These are phyloP conservation scores for Sceloporus tristichus DNA, from an alignment of 2,113 vertebrate species.

Conservation along the genomic window DNA sequence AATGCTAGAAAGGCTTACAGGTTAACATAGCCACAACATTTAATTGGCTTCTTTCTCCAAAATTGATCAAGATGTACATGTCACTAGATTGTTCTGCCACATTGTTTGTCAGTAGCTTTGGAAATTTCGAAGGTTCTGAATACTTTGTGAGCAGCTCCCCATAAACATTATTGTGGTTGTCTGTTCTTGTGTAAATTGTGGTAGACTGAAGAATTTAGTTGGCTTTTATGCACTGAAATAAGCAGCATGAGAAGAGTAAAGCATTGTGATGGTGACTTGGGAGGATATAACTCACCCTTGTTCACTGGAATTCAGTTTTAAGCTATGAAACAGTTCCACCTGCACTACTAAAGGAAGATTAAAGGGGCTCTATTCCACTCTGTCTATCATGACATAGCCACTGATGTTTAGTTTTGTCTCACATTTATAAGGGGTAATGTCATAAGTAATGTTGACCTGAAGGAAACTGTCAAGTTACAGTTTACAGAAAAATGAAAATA, in stretches of 20 bases:
- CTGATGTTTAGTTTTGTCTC: not conserved
- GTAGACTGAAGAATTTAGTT: not conserved
- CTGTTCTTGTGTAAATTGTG: not conserved
- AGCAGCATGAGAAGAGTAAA: not conserved
- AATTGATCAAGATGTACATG: not conserved
- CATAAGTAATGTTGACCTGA: not conserved
- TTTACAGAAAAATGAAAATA: not conserved
- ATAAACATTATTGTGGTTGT: not conserved
- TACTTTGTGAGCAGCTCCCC: not conserved
- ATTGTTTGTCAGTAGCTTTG: slow-evolving; percentile 1
- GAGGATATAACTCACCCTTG: not conserved
- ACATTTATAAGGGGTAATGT: not conserved
- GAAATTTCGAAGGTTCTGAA: not conserved
- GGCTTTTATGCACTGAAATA: not conserved
- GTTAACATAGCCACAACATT: slow-evolving; percentile 2
- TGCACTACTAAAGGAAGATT: slow-evolving; percentile 1
- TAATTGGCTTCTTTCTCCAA: slow-evolving; percentile 8
- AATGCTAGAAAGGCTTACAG: not conserved
- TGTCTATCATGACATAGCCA: not conserved
- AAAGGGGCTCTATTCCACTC: not conserved
- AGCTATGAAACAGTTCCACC: not conserved
- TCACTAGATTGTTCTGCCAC: not conserved
- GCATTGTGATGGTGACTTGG: no score
- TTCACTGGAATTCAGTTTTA: not conserved
- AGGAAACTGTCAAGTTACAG: not conserved